A percentile compares a stretch with the other conserved stretches of the same genome.
phyloP scores from a whole-genome alignment of 2,797 vertebrate species.

The Lutjanus argentimaculatus region DNA sequence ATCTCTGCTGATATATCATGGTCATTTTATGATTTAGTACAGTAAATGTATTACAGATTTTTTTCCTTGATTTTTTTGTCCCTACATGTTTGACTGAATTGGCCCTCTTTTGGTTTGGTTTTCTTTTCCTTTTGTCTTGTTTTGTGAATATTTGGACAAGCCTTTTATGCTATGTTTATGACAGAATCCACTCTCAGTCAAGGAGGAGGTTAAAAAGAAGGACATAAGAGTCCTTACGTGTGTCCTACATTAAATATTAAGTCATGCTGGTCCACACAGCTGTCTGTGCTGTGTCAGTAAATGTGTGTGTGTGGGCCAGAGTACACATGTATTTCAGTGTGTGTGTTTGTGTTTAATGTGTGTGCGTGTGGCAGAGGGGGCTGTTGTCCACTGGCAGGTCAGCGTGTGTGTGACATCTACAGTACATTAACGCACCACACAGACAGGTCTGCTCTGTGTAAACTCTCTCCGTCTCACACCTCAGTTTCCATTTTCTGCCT shows the following conservation, averaged over 20 bases:
- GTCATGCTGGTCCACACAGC: conserved; percentile 2
- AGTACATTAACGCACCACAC: conserved; percentile 60
- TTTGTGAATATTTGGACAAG: neutral
- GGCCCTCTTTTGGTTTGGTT: neutral
- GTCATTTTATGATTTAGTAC: too few species aligned
- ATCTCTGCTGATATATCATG: too few species aligned
- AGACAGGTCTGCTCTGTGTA: conserved; percentile 55
- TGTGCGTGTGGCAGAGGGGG: conserved; percentile 40
- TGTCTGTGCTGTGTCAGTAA: conserved; percentile 6
- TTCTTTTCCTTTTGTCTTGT: neutral
- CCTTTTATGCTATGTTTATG: too few species aligned
- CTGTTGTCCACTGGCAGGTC: conserved; percentile 33
- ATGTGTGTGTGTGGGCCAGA: conserved; percentile 13
- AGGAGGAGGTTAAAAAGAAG: neutral
- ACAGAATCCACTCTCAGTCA: neutral
- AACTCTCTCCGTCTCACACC: conserved; percentile 40
- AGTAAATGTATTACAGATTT: too few species aligned
- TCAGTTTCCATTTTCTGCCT: conserved; percentile 29
- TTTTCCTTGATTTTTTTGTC: neutral
- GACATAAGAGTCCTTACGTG: neutral
- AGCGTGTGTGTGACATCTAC: conserved; percentile 58
- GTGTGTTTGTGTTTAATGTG: conserved; percentile 45
- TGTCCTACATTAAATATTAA: conserved; percentile 3
- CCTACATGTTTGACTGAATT: neutral
- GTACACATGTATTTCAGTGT: conserved; percentile 10